Percentiles rank a stretch among this genome's conserved stretches.
These are phyloP conservation scores for Tokudaia tokunoshimensis DNA, from an alignment of 2,797 vertebrate genomes.

Conservation along the genomic window DNA sequence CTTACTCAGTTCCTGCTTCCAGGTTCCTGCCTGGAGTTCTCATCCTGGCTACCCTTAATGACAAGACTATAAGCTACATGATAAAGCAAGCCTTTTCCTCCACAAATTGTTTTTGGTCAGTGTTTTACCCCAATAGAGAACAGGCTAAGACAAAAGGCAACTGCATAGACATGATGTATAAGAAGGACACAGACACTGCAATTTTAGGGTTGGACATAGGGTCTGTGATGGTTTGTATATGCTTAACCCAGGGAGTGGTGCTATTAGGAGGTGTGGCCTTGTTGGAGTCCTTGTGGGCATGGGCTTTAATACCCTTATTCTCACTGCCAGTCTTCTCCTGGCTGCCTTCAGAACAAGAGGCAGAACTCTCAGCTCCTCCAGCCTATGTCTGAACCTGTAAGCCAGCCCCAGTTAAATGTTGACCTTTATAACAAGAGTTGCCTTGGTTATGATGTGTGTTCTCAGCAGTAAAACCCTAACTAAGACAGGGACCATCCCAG, in stretches of 20 bases:
- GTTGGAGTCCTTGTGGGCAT: too few relatives aligned
- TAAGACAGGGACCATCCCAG: not conserved
- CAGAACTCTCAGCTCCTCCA: not conserved
- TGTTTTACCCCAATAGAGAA: not conserved
- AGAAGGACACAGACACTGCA: too few relatives aligned
- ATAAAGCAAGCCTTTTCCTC: not conserved
- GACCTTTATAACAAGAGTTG: not conserved
- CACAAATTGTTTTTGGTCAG: not conserved
- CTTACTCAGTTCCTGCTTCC: not conserved
- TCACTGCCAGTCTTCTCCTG: not conserved
- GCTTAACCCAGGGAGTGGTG: too few relatives aligned
- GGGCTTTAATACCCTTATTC: too few relatives aligned
- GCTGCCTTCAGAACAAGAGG: not conserved
- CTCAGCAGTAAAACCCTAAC: not conserved
- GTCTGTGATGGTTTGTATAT: too few relatives aligned
- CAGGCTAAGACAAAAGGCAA: not conserved
- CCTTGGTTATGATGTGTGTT: not conserved
- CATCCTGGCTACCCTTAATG: not conserved
- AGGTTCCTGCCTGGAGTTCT: not conserved
- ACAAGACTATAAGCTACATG: not conserved
- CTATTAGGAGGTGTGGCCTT: too few relatives aligned
- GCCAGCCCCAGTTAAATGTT: not conserved
- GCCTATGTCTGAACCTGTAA: not conserved
- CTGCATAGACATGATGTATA: accelerated
- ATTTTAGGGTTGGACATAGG: not conserved